Evolutionary conservation across 1,140 invertebrate genomes (phyloP), one percentile per base, ranked within the genome.

Genomic region (Drosophila nikananu): DNA sequence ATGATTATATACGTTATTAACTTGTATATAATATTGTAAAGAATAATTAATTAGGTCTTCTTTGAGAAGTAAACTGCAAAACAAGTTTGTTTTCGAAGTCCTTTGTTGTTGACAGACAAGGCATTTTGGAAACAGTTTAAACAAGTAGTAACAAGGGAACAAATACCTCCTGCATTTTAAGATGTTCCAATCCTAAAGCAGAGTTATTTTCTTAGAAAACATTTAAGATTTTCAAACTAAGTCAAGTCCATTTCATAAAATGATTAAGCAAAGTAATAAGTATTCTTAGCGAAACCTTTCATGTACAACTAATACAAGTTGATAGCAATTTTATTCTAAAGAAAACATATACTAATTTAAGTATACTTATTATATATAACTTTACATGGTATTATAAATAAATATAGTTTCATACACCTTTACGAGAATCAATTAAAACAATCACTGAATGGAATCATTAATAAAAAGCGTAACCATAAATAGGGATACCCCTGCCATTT

Each of bases 81-180:
- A 27, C 19, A 2, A 37, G 23, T 67, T 65, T 19, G 23, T 37
- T 64, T 63, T 17, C 27, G 7, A 30, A 30, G 27, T 23, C 54
- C 2, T 64, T 59, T 41, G n/a, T 41, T 59, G 30, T 21, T 35
- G 8, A 12, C 4, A 55, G 21, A 10, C 10, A 8, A 13, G 7
- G 35, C 2, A n/a, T 52, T 52, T 19, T 52, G 5, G 0, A 3
- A 30, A 19, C 1, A 8, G n/a, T 2, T 35, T 5, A 21, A 6
- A 35, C n/a, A 19, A 13, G 7, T 46, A 48, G 9, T 6, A 19
- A 7, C 1, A 21, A 21, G 3, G 5, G 6, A 10, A 13, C 12
- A 15, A 5, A 17, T 15, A 32, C 12, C 7, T 52, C 3, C n/a
- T 13, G 3, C 30, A 21, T 13, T 37, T 15, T 4, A 35, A 35